Evolutionary conservation across 2,797 vertebrate genomes (phyloP), one percentile per base, ranked within the genome.

Genomic region (Ctenosaura bakeri): DNA sequence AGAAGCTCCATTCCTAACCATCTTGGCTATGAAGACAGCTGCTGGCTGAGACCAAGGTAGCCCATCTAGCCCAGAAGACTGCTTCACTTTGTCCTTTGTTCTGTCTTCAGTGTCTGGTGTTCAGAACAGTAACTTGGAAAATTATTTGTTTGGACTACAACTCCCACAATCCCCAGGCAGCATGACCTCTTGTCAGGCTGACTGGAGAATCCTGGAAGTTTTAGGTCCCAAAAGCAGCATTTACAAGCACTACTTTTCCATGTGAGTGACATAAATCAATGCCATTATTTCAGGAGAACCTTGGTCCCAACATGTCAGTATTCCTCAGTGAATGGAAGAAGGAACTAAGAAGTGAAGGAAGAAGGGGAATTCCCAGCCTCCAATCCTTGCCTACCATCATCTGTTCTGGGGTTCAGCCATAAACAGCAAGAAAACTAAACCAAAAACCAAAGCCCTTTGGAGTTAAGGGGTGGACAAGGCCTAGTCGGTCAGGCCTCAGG

Each of bases 331-430:
- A 38, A 38, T 13, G 50, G 22, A 13, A 46, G 22, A 24, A 8
- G 29, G 35, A 18, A 46, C 29, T n/a, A 22, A 16, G 7, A 85
- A 64, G 76, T 26, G 2, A 77, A 64, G 24, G 16, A 24, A 69
- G 1, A 42, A 66, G 32, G 9, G 2, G 56, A 1, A 29, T 10
- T 9, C 69, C 22, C 22, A 0, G 66, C 54, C 69, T 64, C 54
- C 29, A 20, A 18, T 22, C 62, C 42, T 52, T 14, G 29, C 54
- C 64, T 46, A 52, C 69, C 12, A 6, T 46, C 80, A 74, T 52
- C 38, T 18, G 38, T 24, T 24, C 16, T 20, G 9, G 81, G 80
- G 29, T 83, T 85, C 89, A 22, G 89, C 89, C 79, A n/a, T 6
- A 22, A 50, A 62, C 4, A 18, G 73, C 20, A 24, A 42, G 76